Percentiles rank a stretch among this genome's conserved stretches.
Conservation (phyloP, 2,888 invertebrate species). For the Lottia gigantea region DNA sequence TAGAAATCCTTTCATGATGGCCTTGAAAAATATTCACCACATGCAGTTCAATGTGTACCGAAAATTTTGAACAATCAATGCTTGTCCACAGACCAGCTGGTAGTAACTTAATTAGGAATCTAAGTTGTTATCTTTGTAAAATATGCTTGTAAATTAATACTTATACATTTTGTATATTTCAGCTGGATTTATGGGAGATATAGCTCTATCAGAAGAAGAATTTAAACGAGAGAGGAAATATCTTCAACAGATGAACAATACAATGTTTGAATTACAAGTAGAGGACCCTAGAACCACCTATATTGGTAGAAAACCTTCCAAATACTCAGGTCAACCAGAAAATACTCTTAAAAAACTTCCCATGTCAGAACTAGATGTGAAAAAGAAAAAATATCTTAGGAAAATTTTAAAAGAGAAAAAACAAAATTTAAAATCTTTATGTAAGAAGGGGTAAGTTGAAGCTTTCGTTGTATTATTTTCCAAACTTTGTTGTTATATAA, state of each 20-base stretch:
- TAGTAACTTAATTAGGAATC: no score
- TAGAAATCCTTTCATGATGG: no score
- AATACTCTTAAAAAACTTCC: conserved; percentile 24
- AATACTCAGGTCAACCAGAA: not conserved
- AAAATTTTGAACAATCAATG: no score
- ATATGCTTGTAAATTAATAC: not conserved
- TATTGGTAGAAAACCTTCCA: not conserved
- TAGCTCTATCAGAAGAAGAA: conserved; percentile 58
- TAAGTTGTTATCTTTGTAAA: not conserved
- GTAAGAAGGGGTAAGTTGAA: conserved; percentile 39
- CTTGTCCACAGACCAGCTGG: no score
- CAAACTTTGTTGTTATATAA: no score
- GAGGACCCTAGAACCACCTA: conserved; percentile 40
- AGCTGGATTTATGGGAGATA: conserved; percentile 61
- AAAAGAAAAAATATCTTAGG: conserved; percentile 26
- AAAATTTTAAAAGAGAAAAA: conserved; percentile 28
- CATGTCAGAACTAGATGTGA: conserved; percentile 24
- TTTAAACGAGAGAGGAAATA: conserved; percentile 34
- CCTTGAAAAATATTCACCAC: no score
- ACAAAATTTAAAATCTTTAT: conserved; percentile 27
- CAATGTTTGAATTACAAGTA: conserved; percentile 47
- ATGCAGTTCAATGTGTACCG: no score
- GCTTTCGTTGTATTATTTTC: no score
- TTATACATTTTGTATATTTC: conserved; percentile 25
- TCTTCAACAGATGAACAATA: conserved; percentile 19